A percentile compares a stretch with the other conserved stretches of the same genome.
These are phyloP conservation scores for Centropristis striata DNA, from an alignment of 2,113 vertebrate species.

Conservation along the genomic window DNA sequence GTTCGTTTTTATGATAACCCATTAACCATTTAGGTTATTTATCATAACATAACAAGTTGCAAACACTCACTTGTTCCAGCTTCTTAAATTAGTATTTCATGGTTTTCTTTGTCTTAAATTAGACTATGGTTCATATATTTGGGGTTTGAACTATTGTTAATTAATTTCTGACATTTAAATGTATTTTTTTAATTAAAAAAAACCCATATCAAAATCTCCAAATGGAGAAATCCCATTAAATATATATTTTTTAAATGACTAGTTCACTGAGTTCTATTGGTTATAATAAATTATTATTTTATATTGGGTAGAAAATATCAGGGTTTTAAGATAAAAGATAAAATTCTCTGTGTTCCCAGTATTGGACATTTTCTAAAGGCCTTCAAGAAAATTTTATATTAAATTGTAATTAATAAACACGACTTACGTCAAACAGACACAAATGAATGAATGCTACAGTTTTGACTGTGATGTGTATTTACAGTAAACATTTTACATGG, in stretches of 20 bases:
- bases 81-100: neutral
- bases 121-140: neutral
- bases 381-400: neutral
- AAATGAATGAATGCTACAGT: neutral
- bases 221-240: too few species aligned
- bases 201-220: too few species aligned
- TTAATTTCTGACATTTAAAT: too few species aligned
- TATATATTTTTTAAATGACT: too few species aligned
- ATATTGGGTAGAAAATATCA: neutral
- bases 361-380: neutral
- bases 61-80: neutral
- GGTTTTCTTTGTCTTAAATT: neutral
- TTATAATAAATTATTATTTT: neutral
- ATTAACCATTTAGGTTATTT: neutral
- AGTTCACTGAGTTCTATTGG: too few species aligned
- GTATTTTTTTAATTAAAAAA: too few species aligned
- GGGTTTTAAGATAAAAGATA: neutral
- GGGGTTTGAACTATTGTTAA: too few species aligned
- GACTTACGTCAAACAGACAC: neutral
- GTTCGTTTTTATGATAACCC: neutral
- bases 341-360: neutral
- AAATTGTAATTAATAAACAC: neutral
- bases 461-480: slow-evolving; percentile 8
- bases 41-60: neutral
- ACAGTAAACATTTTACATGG: slow-evolving; percentile 7